Conservation (phyloP, 2,113 vertebrate genomes). For the Thinocorus orbignyianus region DNA sequence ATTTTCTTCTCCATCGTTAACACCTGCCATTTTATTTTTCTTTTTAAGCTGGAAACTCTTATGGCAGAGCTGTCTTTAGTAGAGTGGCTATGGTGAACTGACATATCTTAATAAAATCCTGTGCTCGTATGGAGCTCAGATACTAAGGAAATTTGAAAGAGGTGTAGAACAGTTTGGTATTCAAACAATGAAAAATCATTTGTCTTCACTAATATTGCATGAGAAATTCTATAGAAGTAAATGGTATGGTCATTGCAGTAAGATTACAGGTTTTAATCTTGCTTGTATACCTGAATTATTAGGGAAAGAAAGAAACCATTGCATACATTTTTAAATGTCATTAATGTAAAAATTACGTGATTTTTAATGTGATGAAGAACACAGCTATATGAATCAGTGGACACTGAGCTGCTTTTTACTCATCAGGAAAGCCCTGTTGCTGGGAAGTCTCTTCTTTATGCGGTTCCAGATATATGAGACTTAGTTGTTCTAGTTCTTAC, state of each 20-base stretch:
- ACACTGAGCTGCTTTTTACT: neutral
- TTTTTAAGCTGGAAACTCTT: neutral
- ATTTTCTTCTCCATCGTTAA: slow-evolving; percentile 15
- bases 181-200: neutral
- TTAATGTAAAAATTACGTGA: neutral
- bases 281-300: neutral
- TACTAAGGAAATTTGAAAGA: neutral
- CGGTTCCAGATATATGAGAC: neutral
- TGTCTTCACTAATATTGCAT: neutral
- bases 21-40: slow-evolving; percentile 13
- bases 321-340: neutral
- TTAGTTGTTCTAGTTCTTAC: neutral
- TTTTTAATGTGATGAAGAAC: neutral
- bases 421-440: neutral
- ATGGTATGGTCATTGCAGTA: neutral
- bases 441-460: neutral
- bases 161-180: neutral
- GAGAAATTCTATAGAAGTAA: neutral
- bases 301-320: neutral
- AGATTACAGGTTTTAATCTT: neutral
- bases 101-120: neutral
- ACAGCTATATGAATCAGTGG: neutral
- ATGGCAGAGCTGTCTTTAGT: neutral
- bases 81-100: neutral
- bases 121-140: neutral